Evolutionary conservation across 2,113 vertebrate species (phyloP).

Genomic region (Cheilinus undulatus): DNA sequence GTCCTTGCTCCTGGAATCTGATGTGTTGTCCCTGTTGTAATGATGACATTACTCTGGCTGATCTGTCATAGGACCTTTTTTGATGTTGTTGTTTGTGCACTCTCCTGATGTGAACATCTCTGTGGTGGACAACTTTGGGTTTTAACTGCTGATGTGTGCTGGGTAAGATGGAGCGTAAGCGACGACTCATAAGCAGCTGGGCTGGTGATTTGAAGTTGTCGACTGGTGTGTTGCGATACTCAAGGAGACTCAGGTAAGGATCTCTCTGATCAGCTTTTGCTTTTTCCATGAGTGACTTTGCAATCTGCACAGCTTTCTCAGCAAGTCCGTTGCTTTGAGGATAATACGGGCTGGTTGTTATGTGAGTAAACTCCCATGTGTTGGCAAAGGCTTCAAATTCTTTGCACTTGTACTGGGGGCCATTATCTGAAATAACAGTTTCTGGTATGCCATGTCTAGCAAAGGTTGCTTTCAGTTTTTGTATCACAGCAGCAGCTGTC

Average conservation of each 20-base stretch:
- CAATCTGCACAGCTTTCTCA: constrained; percentile 13
- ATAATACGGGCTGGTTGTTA: constrained; percentile 26
- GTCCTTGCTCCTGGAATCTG: neutral
- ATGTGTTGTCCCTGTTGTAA: neutral
- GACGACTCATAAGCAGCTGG: constrained; percentile 32
- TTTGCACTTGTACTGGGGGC: constrained; percentile 4
- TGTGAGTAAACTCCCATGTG: constrained; percentile 33
- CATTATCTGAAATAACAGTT: neutral
- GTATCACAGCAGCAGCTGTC: neutral
- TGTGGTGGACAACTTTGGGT: neutral
- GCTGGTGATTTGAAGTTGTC: constrained; percentile 26
- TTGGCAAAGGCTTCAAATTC: constrained; percentile 27
- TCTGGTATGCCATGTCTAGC: neutral
- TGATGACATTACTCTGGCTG: no score
- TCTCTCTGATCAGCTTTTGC: constrained; percentile 28
- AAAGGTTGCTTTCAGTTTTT: neutral
- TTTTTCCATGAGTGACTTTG: constrained; percentile 15
- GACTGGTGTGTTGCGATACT: constrained; percentile 29
- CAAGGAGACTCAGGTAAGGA: constrained; percentile 8
- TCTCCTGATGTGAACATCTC: neutral
- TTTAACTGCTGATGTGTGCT: neutral
- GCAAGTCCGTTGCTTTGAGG: constrained; percentile 25
- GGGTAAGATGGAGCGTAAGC: neutral
- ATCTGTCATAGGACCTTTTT: neutral
- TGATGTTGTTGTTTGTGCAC: neutral